Base-by-base conservation (phyloP, 1,140 invertebrate genomes). In the Uloborus diversus region DNA sequence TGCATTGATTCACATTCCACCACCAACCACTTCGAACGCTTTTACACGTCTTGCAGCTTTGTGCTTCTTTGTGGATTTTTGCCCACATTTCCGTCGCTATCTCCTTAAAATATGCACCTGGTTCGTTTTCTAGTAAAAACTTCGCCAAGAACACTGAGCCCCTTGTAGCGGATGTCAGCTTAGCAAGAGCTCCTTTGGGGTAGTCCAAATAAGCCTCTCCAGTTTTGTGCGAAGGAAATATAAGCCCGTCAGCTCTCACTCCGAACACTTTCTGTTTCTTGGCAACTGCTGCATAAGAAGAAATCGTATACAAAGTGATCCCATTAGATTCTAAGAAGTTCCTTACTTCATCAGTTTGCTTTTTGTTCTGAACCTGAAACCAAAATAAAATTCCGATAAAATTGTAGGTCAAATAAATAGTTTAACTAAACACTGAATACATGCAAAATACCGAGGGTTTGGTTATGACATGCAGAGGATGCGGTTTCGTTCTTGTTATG, bases 201-300 rank as follows among this genome's bases (percentile, higher is more conserved):
- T 49, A 80, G 23, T 49, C 47, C 33, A 80, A 9, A 30, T n/a
- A 64, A 2, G 37, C 56, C 20, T 56, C 35, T 33, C 47, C 78
- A 11, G 47, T 33, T 47, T 61, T 66, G 7, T 65, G 53, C 25
- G 71, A 75, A 28, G 78, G 78, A 11, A 80, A 53, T 17, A 80
- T 70, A 13, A 64, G 57, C 25, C 78, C 78, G 56, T 80, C 78
- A 23, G 57, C 78, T 53, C 66, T 25, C 14, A 80, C 25, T 13
- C 78, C 78, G 42, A 64, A 80, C 3, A 80, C 78, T 65, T 80
- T 80, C 23, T 53, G 62, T 0, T 53, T 64, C 23, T 80, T 80
- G n/a, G 61, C 65, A 23, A 80, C 53, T 1, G 68, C 33, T 20
- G 66, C 37, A 42, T 70, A 80, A 23, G 28, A 49, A 28, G 78